A percentile compares a stretch with the other conserved stretches of the same genome.
These are phyloP conservation scores for Melitaea cinxia DNA, from an alignment of 1,140 invertebrate species.

Conservation along the genomic window DNA sequence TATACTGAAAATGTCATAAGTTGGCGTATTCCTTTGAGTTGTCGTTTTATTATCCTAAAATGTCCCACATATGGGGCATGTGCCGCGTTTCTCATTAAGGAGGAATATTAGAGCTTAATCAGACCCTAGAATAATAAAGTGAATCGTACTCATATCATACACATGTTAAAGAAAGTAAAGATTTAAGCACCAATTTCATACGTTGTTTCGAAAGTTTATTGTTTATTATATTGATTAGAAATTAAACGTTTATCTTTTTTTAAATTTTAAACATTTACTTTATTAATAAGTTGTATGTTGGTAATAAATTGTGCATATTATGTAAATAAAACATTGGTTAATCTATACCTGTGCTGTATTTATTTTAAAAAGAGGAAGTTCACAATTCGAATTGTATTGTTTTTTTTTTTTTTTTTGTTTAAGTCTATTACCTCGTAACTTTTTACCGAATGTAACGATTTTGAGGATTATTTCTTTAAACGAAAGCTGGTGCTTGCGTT, in stretches of 20 bases:
- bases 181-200: not conserved
- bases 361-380: not conserved
- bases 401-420: too few species aligned
- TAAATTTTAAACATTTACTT: conserved; percentile 6
- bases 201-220: not conserved
- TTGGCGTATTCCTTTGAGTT: too few species aligned
- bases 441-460: too few species aligned
- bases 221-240: not conserved
- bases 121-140: not conserved
- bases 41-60: too few species aligned
- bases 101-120: too few species aligned
- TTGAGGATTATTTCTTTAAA: too few species aligned
- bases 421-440: too few species aligned
- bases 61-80: too few species aligned
- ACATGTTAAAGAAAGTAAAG: not conserved
- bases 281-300: conserved; percentile 5
- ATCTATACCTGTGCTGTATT: not conserved
- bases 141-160: conserved; percentile 7
- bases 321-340: conserved; percentile 11
- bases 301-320: conserved; percentile 15
- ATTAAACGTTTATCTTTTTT: not conserved
- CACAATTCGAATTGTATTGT: not conserved
- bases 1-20: too few species aligned
- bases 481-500: too few species aligned
- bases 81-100: too few species aligned